Base-by-base conservation (phyloP, 2,113 vertebrate genomes). In the Odocoileus virginianus region DNA sequence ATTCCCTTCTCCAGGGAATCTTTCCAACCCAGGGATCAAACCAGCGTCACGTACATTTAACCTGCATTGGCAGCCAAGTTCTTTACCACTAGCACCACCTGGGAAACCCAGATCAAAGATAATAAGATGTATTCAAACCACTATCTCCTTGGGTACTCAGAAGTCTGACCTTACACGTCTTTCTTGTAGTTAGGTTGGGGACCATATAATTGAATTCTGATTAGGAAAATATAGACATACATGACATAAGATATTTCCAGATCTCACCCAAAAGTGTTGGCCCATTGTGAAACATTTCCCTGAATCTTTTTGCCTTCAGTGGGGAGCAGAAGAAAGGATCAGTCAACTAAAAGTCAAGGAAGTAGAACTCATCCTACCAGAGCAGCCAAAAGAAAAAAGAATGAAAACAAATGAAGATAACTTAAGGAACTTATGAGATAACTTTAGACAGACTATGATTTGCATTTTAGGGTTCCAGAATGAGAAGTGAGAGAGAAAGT, bases 1-100 rank as follows among this genome's bases (percentile, higher is more conserved):
- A 71, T 40, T 12, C n/a, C 67, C 19, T 23, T 23, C 67, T 71
- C n/a, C 67, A 71, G 19, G 67, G 67, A 71, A 23, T 12, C 36
- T 40, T 71, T 71, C n/a, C n/a, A n/a, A 71, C 67, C n/a, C 2
- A 6, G n/a, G 10, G 67, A 71, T 12, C 0, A 5, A 71, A 40
- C n/a, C 0, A 11, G 19, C 10, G 3, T 40, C 67, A 71, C 0
- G 0, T 40, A 71, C n/a, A 36, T 23, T n/a, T 40, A 12, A 71
- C n/a, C 19, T 23, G n/a, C 67, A 71, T 12, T 12, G 67, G 67
- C 67, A 71, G n/a, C 67, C 19, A 71, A 19, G n/a, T 71, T 40
- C 67, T 71, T 71, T 71, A 71, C n/a, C 67, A 40, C 19, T 23
- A 71, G 19, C 10, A 71, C n/a, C 67, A 71, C 9, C 67, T 40